A percentile compares a stretch with the other conserved stretches of the same genome.
Evolutionary conservation across 2,113 vertebrate species (phyloP).

Genomic region (Solea solea): DNA sequence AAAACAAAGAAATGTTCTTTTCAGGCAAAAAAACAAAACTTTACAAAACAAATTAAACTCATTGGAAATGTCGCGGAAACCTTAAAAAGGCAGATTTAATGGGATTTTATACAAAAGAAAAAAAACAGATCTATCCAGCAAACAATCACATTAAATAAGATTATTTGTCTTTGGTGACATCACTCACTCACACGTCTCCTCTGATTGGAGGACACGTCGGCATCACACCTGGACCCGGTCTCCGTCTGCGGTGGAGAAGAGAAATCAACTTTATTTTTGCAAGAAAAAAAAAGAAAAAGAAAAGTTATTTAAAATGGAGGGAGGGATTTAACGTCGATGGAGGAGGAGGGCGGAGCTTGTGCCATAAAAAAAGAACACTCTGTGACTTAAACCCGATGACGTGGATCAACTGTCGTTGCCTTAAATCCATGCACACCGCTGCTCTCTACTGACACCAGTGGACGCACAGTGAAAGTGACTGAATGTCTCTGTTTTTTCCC

Average conservation of each 20-base stretch:
- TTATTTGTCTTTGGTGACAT: constrained; percentile 13
- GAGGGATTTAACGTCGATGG: constrained; percentile 51
- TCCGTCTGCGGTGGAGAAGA: constrained; percentile 44
- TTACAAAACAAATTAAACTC: not conserved
- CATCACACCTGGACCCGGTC: constrained; percentile 47
- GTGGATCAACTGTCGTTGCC: constrained; percentile 74
- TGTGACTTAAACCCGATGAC: constrained; percentile 43
- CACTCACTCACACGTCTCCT: constrained; percentile 25
- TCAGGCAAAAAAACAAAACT: not conserved
- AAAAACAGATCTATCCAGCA: too few species aligned
- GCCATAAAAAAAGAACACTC: constrained; percentile 57
- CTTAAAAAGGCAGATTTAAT: too few species aligned
- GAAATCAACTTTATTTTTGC: constrained; percentile 89
- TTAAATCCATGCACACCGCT: constrained; percentile 76
- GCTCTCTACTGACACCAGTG: constrained; percentile 61
- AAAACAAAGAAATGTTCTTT: not conserved
- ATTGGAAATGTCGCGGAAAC: not conserved
- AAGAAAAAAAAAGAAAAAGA: constrained; percentile 70
- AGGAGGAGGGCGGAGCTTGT: constrained; percentile 48
- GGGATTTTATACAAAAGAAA: too few species aligned
- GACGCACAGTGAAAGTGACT: constrained; percentile 60
- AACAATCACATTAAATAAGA: too few species aligned
- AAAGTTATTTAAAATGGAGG: constrained; percentile 81
- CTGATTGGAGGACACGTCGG: constrained; percentile 27
- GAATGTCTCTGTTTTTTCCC: constrained; percentile 55